phyloP scores from a whole-genome alignment of 2,888 invertebrate species.

The Calameuta pallipes region DNA sequence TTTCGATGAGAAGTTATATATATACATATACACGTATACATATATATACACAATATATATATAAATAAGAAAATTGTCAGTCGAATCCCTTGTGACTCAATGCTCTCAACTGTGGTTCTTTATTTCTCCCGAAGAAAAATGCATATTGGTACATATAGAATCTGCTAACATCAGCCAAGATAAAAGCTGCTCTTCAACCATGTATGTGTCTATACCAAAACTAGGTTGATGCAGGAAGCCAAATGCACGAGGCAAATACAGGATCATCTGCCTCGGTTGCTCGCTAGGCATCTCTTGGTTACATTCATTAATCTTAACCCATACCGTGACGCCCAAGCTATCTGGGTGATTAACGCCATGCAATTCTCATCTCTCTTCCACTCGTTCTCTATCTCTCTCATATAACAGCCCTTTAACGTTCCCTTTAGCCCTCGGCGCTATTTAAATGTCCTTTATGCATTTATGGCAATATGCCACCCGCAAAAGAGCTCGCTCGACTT shows the following conservation, averaged over 20 bases:
- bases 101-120: background rate
- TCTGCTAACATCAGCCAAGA: background rate
- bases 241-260: background rate
- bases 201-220: background rate
- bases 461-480: constrained; percentile 4
- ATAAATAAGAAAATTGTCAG: too few species aligned
- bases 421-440: background rate
- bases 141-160: background rate
- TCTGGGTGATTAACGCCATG: constrained; percentile 24
- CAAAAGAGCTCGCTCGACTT: background rate
- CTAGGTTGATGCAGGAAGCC: background rate
- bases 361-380: constrained; percentile 20
- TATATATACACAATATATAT: too few species aligned
- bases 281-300: constrained; percentile 1
- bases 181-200: background rate
- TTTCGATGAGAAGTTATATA: background rate
- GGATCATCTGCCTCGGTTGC: constrained; percentile 1
- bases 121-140: background rate
- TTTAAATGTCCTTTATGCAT: constrained; percentile 9
- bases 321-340: constrained; percentile 10
- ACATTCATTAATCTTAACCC: constrained; percentile 9
- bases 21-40: too few species aligned
- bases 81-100: background rate
- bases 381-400: background rate
- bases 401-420: background rate